Conservation (phyloP, 2,797 vertebrate genomes). For the Tenualosa ilisha region DNA sequence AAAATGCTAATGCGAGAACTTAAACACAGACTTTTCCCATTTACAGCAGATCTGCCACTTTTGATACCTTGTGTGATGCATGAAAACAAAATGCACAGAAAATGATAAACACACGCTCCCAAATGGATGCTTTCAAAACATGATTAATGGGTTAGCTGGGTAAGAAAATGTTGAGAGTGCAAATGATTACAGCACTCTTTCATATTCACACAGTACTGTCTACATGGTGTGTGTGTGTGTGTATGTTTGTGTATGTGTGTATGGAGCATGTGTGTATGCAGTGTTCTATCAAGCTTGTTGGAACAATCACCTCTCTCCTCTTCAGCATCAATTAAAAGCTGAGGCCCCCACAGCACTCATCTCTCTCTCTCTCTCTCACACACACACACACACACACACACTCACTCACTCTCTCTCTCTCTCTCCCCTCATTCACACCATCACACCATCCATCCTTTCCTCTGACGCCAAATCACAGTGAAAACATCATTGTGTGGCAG, state of each 20-base stretch:
- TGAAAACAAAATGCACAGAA: not conserved
- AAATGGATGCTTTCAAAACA: not conserved
- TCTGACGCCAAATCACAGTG: conserved; percentile 56
- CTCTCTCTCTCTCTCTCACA: conserved; percentile 44
- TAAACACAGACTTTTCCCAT: not conserved
- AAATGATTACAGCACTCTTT: not conserved
- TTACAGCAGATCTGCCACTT: not conserved
- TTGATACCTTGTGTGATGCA: not conserved
- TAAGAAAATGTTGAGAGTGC: not conserved
- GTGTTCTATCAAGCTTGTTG: conserved; percentile 38
- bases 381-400: conserved; percentile 21
- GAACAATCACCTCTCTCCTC: conserved; percentile 61
- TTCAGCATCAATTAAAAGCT: conserved; percentile 70
- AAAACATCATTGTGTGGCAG: conserved; percentile 75
- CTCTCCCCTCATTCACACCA: conserved; percentile 42
- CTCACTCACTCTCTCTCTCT: conserved; percentile 41
- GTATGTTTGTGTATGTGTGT: conserved; percentile 15
- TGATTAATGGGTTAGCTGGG: not conserved
- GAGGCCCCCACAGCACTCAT: conserved; percentile 56
- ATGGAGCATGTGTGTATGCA: not conserved
- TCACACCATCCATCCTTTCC: conserved; percentile 34
- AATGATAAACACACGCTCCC: not conserved
- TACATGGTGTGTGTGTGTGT: conserved; percentile 17
- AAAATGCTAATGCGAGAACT: not conserved
- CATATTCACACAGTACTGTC: not conserved